Evolutionary conservation across 2,113 vertebrate species (phyloP), one percentile per base, ranked within the genome.

Genomic region (Chionomys nivalis): DNA sequence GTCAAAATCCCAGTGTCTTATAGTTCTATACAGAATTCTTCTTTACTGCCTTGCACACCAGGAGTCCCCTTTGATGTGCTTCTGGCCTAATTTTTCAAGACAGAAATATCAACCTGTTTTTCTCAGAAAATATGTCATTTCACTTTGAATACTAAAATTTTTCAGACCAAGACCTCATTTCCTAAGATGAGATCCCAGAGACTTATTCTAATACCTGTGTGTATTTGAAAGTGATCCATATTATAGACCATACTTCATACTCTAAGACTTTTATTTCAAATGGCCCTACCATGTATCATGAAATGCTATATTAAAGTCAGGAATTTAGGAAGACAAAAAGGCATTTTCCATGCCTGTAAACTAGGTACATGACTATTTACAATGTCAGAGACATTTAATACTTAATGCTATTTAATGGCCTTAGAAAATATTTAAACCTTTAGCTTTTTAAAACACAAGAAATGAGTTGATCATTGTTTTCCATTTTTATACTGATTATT

Each of bases 71-170:
- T 97, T 95, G 97, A 97, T 97, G 90, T 96, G 42, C 42, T 89
- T 81, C 92, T 96, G 85, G 87, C 96, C 94, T 96, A 94, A 81
- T 96, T 96, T 97, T 86, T 52, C 70, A 96, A 90, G 58, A 94
- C 90, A 85, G 89, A 96, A 94, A 93, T 82, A 61, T 79, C 89
- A 96, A 94, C 85, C 81, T 86, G 52, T 61, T 95, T 91, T 91
- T 79, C 19, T 47, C 93, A 88, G 65, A 91, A 97, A 93, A 95
- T 91, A 33, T 1, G 79, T 88, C 65, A 78, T 89, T 93, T 36
- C 65, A 66, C 81, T 86, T 82, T 90, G 70, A 70, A 95, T 78
- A 31, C 79, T 75, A 76, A 95, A 44, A 95, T 19, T 94, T 58
- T 94, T 26, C 63, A 78, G 58, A 55, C 61, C 31, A 96, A 31